phyloP scores from a whole-genome alignment of 2,113 vertebrate genomes.

The Perca flavescens region DNA sequence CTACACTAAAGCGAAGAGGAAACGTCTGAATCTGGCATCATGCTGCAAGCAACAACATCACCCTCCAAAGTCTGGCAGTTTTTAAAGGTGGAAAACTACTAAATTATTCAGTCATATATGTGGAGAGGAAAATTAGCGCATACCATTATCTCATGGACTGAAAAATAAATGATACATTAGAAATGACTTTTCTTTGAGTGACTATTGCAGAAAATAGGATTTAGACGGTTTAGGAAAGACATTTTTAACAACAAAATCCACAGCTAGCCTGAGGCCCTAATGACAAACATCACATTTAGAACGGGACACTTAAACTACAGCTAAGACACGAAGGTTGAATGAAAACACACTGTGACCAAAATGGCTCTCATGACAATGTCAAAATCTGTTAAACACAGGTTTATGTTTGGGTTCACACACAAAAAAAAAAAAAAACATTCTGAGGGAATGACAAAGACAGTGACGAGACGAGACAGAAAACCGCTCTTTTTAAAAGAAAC shows the following conservation, averaged over 20 bases:
- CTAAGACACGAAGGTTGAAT: conserved; percentile 22
- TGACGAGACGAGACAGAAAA: conserved; percentile 65
- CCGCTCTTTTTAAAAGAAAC: conserved; percentile 17
- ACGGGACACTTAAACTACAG: conserved; percentile 65
- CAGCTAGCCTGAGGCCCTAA: conserved; percentile 55
- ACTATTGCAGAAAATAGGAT: conserved; percentile 32
- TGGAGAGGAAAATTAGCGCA: conserved; percentile 58
- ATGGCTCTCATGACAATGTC: conserved; percentile 31
- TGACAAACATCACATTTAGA: conserved; percentile 59
- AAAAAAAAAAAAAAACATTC: neutral
- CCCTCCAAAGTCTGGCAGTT: conserved; percentile 27
- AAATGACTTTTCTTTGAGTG: conserved; percentile 23
- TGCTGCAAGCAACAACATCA: neutral
- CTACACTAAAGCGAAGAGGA: conserved; percentile 35
- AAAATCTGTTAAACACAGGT: conserved; percentile 45
- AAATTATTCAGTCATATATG: conserved; percentile 69
- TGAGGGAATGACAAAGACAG: conserved; percentile 50
- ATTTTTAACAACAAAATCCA: conserved; percentile 40
- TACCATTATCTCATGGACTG: conserved; percentile 34
- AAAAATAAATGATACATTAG: conserved; percentile 34
- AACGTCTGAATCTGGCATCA: conserved; percentile 34
- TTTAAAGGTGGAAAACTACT: conserved; percentile 64
- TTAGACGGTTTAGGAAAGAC: conserved; percentile 56
- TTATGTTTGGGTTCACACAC: neutral
- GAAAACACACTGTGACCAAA: conserved; percentile 18